phyloP scores from a whole-genome alignment of 2,113 vertebrate species.

The Melanerpes formicivorus region DNA sequence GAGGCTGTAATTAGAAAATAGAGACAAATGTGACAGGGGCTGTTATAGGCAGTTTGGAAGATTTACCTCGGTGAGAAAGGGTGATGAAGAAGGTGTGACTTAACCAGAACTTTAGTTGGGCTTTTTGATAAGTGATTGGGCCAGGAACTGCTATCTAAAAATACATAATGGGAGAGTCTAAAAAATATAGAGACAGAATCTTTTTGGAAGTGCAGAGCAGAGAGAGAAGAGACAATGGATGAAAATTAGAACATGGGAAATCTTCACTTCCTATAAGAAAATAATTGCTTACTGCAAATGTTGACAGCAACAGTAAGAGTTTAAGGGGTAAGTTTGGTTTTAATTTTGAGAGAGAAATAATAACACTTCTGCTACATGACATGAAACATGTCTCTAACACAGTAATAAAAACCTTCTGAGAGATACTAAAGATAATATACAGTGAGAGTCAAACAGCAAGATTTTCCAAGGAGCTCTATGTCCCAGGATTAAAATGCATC shows the following conservation, averaged over 20 bases:
- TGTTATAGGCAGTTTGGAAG: no score
- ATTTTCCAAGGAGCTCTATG: not conserved
- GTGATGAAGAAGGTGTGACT: not conserved
- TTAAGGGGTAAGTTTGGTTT: not conserved
- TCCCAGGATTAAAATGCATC: not conserved
- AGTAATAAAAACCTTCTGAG: not conserved
- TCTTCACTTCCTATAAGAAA: not conserved
- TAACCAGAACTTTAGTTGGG: not conserved
- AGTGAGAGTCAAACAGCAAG: not conserved
- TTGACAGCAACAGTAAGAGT: not conserved
- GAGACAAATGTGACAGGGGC: not conserved
- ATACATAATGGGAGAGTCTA: not conserved
- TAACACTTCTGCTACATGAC: not conserved
- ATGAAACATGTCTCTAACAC: not conserved
- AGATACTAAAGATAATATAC: not conserved
- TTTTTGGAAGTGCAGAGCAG: not conserved
- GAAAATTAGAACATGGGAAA: not conserved
- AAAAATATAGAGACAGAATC: not conserved
- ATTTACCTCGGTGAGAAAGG: not conserved
- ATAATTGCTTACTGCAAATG: not conserved
- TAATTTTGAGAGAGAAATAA: not conserved
- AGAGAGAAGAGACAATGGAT: not conserved
- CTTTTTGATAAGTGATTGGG: not conserved
- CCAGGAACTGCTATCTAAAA: not conserved
- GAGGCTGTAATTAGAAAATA: rapidly evolving